These are phyloP conservation scores for Streptopelia turtur DNA, from an alignment of 2,797 vertebrate genomes.

Conservation along the genomic window DNA sequence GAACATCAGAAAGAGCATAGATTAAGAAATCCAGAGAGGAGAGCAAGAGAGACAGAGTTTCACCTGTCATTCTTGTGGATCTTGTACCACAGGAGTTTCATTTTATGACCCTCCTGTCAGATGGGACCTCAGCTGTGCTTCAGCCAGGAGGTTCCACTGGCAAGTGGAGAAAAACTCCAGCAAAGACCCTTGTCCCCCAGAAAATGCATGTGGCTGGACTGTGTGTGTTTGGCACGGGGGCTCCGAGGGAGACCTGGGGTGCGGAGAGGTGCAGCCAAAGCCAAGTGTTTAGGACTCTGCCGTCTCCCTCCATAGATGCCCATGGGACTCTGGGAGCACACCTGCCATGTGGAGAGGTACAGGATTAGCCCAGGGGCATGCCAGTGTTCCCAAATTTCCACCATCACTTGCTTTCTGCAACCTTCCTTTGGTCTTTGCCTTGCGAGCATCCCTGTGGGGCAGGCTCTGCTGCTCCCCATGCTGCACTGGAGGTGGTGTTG, in stretches of 20 bases:
- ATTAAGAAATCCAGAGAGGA: not conserved
- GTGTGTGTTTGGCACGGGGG: fast-evolving
- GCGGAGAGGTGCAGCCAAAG: not conserved
- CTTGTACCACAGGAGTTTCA: not conserved
- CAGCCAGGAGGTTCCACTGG: not conserved
- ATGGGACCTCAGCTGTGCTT: not conserved
- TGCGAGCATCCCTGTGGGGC: not conserved
- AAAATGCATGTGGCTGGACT: not conserved
- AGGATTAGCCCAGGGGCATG: not conserved
- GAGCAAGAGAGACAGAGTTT: not conserved
- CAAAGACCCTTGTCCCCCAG: not conserved
- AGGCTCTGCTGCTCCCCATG: not conserved
- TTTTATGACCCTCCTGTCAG: not conserved
- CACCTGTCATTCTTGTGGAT: not conserved
- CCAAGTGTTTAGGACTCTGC: not conserved
- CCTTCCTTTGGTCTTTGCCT: not conserved
- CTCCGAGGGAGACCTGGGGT: not conserved
- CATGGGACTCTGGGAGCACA: not conserved
- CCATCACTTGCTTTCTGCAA: not conserved
- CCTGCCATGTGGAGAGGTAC: not conserved
- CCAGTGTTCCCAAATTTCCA: not conserved
- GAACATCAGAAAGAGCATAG: not conserved
- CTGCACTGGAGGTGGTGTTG: not conserved
- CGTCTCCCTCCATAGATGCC: not conserved
- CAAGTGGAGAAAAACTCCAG: not conserved